Evolutionary conservation across 1,140 invertebrate genomes (phyloP).

Genomic region (Drosophila azteca): DNA sequence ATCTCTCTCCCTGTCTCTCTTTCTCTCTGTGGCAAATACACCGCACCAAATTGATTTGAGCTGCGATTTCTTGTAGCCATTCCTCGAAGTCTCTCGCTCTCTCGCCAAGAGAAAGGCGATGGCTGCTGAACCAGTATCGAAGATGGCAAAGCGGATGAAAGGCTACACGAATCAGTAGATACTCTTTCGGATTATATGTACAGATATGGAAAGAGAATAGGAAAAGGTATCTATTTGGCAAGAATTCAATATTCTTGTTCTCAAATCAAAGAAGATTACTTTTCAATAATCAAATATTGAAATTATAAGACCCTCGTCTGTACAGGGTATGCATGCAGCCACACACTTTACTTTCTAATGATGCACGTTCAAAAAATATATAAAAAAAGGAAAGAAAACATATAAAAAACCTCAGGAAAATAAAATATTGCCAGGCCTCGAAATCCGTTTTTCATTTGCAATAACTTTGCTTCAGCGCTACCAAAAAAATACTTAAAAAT

Average conservation of each 20-base stretch:
- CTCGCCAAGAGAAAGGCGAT: constrained; percentile 51
- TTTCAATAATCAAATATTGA: no score
- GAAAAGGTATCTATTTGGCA: no score
- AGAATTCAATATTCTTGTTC: no score
- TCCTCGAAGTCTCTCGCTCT: constrained; percentile 26
- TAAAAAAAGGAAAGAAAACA: constrained; percentile 7
- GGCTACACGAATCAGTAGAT: no score
- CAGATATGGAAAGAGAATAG: constrained; percentile 1
- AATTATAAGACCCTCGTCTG: no score
- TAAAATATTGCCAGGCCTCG: constrained; percentile 35
- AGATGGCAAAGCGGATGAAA: no score
- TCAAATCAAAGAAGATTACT: no score
- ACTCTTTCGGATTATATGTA: not conserved
- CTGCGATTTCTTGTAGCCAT: constrained; percentile 36
- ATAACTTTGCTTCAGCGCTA: constrained; percentile 1
- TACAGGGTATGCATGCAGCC: no score
- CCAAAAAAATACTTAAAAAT: no score
- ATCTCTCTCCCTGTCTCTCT: not conserved
- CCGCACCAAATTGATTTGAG: constrained; percentile 54
- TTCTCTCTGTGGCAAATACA: not conserved
- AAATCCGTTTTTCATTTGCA: constrained; percentile 45
- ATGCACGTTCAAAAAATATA: constrained; percentile 15
- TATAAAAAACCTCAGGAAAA: constrained; percentile 21
- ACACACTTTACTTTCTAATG: constrained; percentile 58
- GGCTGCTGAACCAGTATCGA: constrained; percentile 1